Evolutionary conservation across 64 coral and sea anemone species (phyloP), one percentile per base, ranked within the genome.

Genomic region (Pocillopora verrucosa): DNA sequence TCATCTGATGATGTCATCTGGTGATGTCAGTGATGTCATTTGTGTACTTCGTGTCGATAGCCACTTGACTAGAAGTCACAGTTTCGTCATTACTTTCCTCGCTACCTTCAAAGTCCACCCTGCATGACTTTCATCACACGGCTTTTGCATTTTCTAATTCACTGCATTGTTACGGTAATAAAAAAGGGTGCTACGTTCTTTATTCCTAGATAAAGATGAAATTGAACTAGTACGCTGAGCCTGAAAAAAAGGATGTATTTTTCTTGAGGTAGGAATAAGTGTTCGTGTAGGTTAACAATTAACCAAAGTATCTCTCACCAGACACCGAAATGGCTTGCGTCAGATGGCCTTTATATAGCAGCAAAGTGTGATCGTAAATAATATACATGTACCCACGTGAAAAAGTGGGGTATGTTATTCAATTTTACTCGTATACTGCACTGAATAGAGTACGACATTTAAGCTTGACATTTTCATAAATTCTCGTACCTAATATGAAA

Each of bases 161-260:
- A 75, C 65, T 76, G 77, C 11, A 76, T 79, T 37, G 74, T 41
- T 56, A 79, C 77, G 30, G 87, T 61, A 58, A 75, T 89, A 77
- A 89, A 89, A 41, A 89, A 89, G 75, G 80, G 80, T 20, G 76
- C 87, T 64, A 70, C 63, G 41, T 45, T 69, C 65, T 78, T 65
- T 16, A 89, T 65, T 56, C 75, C 75, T 89, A 73, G 37, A 57
- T 20, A 80, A 60, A 60, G 20, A 60, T 80, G 14, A 59, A 60
- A 59, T 10, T 25, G n/a, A 60, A 80, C 24, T 58, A 17, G 59
- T 11, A 25, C 45, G 16, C 13, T 80, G 24, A 57, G 56, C 34
- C 34, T 80, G 26, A 80, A 60, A 80, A 60, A 16, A 57, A 30
- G 30, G 57, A 59, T 80, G 30, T 56, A 80, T 60, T n/a, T 60